These are phyloP conservation scores for Carollia perspicillata DNA, from an alignment of 2,113 vertebrate species.

Conservation along the genomic window DNA sequence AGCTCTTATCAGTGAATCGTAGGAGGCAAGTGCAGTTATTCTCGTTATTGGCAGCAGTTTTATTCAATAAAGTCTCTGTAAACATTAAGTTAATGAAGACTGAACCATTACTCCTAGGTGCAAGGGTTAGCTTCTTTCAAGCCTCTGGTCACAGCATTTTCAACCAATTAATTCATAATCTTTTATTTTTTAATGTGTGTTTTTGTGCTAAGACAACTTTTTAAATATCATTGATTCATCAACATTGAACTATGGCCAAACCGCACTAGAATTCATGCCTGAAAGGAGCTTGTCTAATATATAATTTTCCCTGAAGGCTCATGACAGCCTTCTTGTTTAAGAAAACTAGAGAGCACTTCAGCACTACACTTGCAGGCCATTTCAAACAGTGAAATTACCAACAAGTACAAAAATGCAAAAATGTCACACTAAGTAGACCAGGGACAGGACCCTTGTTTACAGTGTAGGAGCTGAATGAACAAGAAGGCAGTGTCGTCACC, in stretches of 20 bases:
- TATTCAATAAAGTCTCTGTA: background rate
- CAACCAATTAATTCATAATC: background rate
- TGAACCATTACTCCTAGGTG: background rate
- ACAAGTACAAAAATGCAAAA: background rate
- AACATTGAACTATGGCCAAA: background rate
- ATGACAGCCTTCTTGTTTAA: background rate
- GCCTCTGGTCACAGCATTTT: background rate
- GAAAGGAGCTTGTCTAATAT: background rate
- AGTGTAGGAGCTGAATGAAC: background rate
- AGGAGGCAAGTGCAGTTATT: background rate
- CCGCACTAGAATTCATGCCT: background rate
- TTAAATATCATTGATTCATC: background rate
- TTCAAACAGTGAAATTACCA: background rate
- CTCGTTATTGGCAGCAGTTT: background rate
- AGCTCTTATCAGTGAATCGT: background rate
- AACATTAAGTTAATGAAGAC: background rate
- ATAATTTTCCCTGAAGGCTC: background rate
- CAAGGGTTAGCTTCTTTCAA: background rate
- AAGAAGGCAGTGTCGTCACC: background rate
- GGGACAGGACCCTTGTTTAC: background rate
- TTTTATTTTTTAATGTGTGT: background rate
- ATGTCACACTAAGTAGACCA: background rate
- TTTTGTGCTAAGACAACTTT: background rate
- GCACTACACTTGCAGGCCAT: background rate
- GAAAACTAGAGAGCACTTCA: background rate